Base-by-base conservation (phyloP, 2,113 vertebrate species). In the Coregonus clupeaformis region DNA sequence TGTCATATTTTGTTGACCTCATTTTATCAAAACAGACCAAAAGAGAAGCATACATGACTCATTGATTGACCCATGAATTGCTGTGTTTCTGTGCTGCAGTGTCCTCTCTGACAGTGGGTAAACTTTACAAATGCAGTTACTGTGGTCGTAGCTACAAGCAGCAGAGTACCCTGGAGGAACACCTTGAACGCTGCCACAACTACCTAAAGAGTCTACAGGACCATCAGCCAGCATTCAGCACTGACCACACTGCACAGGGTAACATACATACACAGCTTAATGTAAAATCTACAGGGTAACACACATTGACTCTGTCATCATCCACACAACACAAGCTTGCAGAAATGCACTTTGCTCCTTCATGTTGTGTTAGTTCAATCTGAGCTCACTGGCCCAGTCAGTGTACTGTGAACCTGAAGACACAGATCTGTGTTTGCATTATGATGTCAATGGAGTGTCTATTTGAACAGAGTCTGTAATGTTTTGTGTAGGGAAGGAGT, bases 141-240 rank as follows among this genome's bases (percentile, higher is more conserved):
- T 98, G 97, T 13, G 97, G 95, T 75, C 95, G 97, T 55, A 97
- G 96, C 94, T 98, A 98, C 91, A 98, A 98, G 85, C 97, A 97
- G 89, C 96, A 97, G 87, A 97, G 92, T 83, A 96, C 96, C 66
- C 85, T 98, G 84, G 96, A 98, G 75, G 97, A 98, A 77, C 97
- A 98, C 91, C 94, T 95, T 71, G 96, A 98, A 74, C 94, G 95
- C 18, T 98, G 96, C 82, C 95, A 98, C 86, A 95, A 91, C 90
- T 97, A 95, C 90, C 92, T 95, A 72, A 96, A 96, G 93, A 96
- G 94, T 85, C 94, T 96, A 52, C 49, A 52, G 82, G 93, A 94
- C 84, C 87, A 94, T 69, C 94, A 94, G 77, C 80, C 92, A 5
- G 90, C 94, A 74, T 90, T 79, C 80, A 92, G 83, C 89, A 91